Conservation (phyloP, 2,888 invertebrate genomes). For the Danaus chrysippus region DNA sequence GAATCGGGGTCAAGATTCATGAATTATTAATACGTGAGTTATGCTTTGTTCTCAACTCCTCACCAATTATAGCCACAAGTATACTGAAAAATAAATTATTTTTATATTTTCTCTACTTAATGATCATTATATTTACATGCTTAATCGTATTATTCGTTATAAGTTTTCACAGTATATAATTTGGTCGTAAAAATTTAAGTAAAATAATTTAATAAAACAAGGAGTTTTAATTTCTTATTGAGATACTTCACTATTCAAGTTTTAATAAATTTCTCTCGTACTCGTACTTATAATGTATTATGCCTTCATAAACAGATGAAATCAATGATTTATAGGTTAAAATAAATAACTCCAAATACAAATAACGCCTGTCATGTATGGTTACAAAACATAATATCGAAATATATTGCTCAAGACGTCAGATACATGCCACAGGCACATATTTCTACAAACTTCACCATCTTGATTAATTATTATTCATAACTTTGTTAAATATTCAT, state of each 20-base stretch:
- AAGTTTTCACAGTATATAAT: too few species aligned
- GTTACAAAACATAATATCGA: neutral
- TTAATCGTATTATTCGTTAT: too few species aligned
- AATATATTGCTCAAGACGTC: conserved; percentile 11
- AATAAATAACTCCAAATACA: too few species aligned
- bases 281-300: too few species aligned
- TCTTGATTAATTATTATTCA: conserved; percentile 27
- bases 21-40: conserved; percentile 34
- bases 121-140: neutral
- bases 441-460: conserved; percentile 20
- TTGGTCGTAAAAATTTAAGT: too few species aligned
- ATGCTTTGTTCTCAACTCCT: conserved; percentile 29
- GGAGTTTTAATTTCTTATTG: too few species aligned
- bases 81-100: neutral
- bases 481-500: conserved; percentile 29
- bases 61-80: conserved; percentile 31
- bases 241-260: too few species aligned
- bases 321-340: too few species aligned
- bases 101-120: neutral
- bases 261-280: too few species aligned
- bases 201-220: too few species aligned
- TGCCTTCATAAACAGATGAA: too few species aligned
- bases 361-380: too few species aligned
- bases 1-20: conserved; percentile 31
- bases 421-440: conserved; percentile 10